These are phyloP conservation scores for Clitarchus hookeri DNA, from an alignment of 2,888 invertebrate genomes.

Conservation along the genomic window DNA sequence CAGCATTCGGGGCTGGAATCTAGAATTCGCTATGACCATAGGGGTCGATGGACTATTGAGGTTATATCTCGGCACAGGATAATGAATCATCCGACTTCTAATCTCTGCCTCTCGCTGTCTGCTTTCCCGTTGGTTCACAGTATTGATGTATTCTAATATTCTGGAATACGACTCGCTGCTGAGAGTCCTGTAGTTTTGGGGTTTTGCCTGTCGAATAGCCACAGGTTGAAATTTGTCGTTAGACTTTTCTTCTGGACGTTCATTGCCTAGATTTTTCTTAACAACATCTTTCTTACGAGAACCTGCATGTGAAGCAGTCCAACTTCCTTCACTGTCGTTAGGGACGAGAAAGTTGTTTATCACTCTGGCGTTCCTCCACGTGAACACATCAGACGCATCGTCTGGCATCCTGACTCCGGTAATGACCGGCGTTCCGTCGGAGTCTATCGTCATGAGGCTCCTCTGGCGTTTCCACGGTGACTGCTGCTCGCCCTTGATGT, in stretches of 20 bases:
- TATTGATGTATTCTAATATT: conserved; percentile 38
- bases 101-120: conserved; percentile 21
- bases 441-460: conserved; percentile 66
- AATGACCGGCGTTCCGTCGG: conserved; percentile 78
- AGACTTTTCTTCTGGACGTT: not conserved
- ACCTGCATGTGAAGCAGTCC: not conserved
- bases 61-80: conserved; percentile 31
- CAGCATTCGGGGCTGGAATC: conserved; percentile 73
- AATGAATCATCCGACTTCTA: conserved; percentile 34
- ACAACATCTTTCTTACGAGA: not conserved
- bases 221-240: not conserved
- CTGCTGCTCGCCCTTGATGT: conserved; percentile 55
- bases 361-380: conserved; percentile 87
- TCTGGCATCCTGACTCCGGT: conserved; percentile 84
- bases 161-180: conserved; percentile 26
- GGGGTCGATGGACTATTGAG: not conserved
- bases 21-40: conserved; percentile 52
- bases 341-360: conserved; percentile 81
- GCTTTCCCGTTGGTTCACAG: conserved; percentile 36
- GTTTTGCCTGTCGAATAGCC: not conserved
- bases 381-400: conserved; percentile 79
- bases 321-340: conserved; percentile 55
- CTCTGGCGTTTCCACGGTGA: conserved; percentile 66
- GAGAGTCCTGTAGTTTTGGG: not conserved
- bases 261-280: not conserved